phyloP scores from a whole-genome alignment of 2,113 vertebrate genomes.

The Nothoprocta pentlandii region DNA sequence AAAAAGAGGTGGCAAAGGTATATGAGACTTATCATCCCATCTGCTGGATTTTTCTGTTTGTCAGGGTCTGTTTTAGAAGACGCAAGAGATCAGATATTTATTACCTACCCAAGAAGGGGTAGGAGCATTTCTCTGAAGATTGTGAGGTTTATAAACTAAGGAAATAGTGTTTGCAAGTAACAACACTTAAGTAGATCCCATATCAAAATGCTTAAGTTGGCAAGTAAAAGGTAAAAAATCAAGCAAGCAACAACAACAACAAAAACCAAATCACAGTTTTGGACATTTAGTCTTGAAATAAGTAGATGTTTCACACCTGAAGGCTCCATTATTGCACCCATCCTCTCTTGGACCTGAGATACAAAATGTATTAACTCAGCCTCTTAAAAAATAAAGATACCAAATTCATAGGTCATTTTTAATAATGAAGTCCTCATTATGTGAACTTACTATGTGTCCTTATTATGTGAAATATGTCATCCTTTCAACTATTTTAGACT shows the following conservation, averaged over 20 bases:
- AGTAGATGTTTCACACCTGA: background rate
- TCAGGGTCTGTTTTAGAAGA: background rate
- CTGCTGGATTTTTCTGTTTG: conserved; percentile 13
- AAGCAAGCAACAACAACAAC: background rate
- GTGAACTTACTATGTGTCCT: background rate
- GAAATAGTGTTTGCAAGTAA: background rate
- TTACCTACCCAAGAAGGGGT: background rate
- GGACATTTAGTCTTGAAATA: background rate
- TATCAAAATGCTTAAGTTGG: background rate
- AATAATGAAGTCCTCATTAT: background rate
- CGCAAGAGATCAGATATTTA: background rate
- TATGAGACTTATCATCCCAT: background rate
- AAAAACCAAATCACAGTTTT: background rate
- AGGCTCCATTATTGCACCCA: background rate
- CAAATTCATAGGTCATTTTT: background rate
- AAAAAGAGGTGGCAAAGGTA: background rate
- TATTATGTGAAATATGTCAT: accelerated
- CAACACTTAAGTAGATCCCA: background rate
- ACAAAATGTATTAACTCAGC: background rate
- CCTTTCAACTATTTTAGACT: background rate
- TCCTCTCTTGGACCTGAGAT: background rate
- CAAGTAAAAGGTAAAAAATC: background rate
- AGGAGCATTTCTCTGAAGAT: background rate
- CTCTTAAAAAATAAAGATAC: background rate
- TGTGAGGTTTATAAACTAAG: background rate